Evolutionary conservation across 1,140 invertebrate species (phyloP).

Genomic region (Goniozus legneri): DNA sequence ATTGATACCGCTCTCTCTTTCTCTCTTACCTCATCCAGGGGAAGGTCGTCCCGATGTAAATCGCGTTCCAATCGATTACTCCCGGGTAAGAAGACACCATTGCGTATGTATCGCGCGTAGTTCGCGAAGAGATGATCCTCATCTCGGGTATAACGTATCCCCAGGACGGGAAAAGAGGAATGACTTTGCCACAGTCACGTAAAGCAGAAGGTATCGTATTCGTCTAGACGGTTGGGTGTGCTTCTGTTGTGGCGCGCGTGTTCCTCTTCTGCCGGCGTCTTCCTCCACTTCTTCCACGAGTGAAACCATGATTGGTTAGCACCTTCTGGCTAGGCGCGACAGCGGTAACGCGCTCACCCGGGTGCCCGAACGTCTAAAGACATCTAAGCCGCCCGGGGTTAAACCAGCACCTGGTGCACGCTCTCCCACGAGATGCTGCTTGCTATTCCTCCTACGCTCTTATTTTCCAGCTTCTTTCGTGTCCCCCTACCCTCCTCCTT

Average conservation of each 20-base stretch:
- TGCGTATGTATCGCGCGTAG: too few relatives aligned
- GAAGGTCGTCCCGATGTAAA: too few relatives aligned
- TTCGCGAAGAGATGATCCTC: too few relatives aligned
- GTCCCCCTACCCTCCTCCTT: constrained; percentile 16
- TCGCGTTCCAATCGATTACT: too few relatives aligned
- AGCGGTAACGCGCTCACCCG: constrained; percentile 35
- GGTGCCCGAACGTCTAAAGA: constrained; percentile 38
- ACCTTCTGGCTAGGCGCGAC: constrained; percentile 31
- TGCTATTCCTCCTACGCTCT: constrained; percentile 45
- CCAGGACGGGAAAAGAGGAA: too few relatives aligned
- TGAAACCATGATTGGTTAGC: constrained; percentile 32
- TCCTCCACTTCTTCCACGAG: constrained; percentile 20
- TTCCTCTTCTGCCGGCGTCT: constrained; percentile 12
- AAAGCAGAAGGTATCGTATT: constrained; percentile 20
- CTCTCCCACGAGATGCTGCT: constrained; percentile 46
- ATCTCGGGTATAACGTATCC: too few relatives aligned
- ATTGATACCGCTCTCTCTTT: constrained; percentile 2
- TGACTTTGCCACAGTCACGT: constrained; percentile 39
- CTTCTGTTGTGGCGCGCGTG: constrained; percentile 8
- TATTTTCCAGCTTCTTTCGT: constrained; percentile 12
- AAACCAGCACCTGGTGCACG: constrained; percentile 49
- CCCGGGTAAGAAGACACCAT: too few relatives aligned
- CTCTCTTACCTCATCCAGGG: too few relatives aligned
- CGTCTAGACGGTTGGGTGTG: constrained; percentile 27
- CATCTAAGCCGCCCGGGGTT: constrained; percentile 48